Evolutionary conservation across 2,888 invertebrate genomes (phyloP).

Genomic region (Drosophila yooni): DNA sequence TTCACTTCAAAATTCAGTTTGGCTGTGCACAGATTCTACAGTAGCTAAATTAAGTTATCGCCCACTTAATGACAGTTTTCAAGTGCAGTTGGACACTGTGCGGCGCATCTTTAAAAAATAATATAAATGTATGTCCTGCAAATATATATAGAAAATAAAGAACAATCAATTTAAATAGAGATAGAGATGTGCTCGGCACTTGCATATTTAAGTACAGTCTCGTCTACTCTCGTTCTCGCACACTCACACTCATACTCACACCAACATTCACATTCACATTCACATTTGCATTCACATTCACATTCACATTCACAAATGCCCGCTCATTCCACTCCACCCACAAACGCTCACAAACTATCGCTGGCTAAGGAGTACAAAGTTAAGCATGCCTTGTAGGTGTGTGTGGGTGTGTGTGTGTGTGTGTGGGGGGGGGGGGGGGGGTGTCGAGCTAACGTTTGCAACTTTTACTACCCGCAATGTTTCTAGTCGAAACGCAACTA

Average conservation of each 20-base stretch:
- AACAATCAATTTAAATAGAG: slow-evolving; percentile 74
- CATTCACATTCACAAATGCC: slow-evolving; percentile 29
- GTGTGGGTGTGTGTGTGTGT: background rate
- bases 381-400: slow-evolving; percentile 18
- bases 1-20: background rate
- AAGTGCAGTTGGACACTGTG: slow-evolving; percentile 39
- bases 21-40: background rate
- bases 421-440: background rate
- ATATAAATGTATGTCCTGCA: background rate
- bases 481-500: slow-evolving; percentile 57
- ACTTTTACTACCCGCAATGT: slow-evolving; percentile 61
- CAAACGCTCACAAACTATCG: slow-evolving; percentile 65
- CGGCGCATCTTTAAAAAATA: slow-evolving; percentile 18
- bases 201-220: slow-evolving; percentile 70
- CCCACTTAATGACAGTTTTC: background rate
- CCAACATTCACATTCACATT: slow-evolving; percentile 27
- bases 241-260: slow-evolving; percentile 1
- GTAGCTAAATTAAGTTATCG: background rate
- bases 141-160: slow-evolving; percentile 40
- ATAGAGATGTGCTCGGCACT: slow-evolving; percentile 61
- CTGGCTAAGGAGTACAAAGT: slow-evolving; percentile 39
- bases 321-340: slow-evolving; percentile 1
- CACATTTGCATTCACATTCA: slow-evolving; percentile 18
- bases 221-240: slow-evolving; percentile 47
- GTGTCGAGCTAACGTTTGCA: slow-evolving; percentile 28